Conservation (phyloP, 2,113 vertebrate genomes). For the Malurus elegans region DNA sequence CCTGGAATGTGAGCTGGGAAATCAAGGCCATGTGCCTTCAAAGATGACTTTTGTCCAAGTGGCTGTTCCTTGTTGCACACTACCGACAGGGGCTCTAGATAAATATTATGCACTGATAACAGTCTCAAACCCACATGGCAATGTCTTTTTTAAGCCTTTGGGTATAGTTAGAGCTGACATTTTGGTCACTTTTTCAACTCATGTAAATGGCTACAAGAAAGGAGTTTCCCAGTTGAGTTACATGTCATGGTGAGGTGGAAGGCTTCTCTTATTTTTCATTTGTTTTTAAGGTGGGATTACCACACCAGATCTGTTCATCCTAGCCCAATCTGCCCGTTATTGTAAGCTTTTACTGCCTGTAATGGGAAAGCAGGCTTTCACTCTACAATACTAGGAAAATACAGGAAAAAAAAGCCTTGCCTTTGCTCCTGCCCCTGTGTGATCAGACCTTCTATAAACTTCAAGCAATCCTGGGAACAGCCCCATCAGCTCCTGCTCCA, state of each 20-base stretch:
- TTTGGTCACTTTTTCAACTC: not conserved
- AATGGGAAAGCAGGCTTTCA: not conserved
- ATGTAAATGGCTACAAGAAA: not conserved
- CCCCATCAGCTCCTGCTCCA: not conserved
- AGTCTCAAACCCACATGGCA: accelerated
- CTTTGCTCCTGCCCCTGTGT: not conserved
- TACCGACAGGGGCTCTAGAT: not conserved
- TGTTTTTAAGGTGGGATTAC: not conserved
- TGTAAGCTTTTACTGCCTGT: not conserved
- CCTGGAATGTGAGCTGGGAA: not conserved
- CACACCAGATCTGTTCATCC: not conserved
- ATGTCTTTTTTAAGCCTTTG: not conserved
- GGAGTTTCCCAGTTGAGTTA: not conserved
- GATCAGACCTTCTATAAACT: not conserved
- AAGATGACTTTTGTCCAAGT: not conserved
- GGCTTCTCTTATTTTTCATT: not conserved
- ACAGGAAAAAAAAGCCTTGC: not conserved
- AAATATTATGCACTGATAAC: accelerated
- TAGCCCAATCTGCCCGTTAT: not conserved
- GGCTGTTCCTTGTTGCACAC: accelerated
- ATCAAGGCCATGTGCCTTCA: not conserved
- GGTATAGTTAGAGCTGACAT: not conserved
- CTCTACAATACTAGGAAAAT: not conserved
- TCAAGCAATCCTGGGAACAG: not conserved
- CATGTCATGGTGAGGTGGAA: accelerated